Base-by-base conservation (phyloP, 2,888 invertebrate genomes). In the Loripinus fragilis region DNA sequence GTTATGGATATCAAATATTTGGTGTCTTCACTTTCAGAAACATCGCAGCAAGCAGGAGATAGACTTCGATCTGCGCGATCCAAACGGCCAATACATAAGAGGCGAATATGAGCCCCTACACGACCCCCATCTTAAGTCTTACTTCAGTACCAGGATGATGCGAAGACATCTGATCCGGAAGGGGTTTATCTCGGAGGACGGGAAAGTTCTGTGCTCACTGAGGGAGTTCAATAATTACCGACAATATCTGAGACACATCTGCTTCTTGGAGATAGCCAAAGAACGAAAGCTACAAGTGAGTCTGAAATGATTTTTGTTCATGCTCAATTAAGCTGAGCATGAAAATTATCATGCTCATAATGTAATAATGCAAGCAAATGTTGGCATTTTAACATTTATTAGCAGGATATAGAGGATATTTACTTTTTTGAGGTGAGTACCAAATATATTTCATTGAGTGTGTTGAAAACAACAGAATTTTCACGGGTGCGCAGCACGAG, bases 141-240 rank as follows among this genome's bases (percentile, higher is more conserved):
- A 88, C 78, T 88, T 87, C 76, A 83, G 78, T 65, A 66, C 83
- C 2, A 75, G 83, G 30, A 64, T 78, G 52, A 89, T 86, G 87
- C 70, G 82, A 66, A 83, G 85, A 10, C 87, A 87, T 42, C 80
- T 89, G 30, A 79, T 85, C 20, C 71, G 81, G 69, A 87, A 87
- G 60, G 95, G 95, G 0, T 95, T 94, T 86, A 95, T 95, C 80
- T 95, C 95, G 0, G 93, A 94, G 23, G 94, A 95, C 30, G 95
- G 95, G 0, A 94, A 95, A 71, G 95, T 96, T 0, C 95, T 95
- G 0, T 96, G 96, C 89, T 95, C 95, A 0, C 90, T 96, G 25
- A 95, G 95, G 80, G 95, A 96, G 86, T 96, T 96, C 90, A 96
- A 96, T 89, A 94, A 95, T 81, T 95, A 95, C 93, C 94, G 96